These are phyloP conservation scores for Elysia chlorotica DNA, from an alignment of 1,140 invertebrate species.

Conservation along the genomic window DNA sequence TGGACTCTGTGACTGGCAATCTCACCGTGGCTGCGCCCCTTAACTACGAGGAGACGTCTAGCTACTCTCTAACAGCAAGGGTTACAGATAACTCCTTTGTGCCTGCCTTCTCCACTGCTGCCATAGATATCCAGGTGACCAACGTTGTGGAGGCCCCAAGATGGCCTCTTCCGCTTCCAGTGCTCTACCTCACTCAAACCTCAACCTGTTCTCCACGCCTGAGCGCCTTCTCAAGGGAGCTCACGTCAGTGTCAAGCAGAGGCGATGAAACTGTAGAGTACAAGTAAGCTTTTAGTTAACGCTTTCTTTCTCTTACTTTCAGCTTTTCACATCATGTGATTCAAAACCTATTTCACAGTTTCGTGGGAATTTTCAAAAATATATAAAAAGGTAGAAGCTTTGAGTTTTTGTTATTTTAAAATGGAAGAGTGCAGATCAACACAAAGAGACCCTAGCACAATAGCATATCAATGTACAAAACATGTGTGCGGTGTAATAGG, in stretches of 20 bases:
- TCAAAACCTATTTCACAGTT: too few species aligned
- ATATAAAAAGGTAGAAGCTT: too few species aligned
- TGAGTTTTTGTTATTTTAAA: too few species aligned
- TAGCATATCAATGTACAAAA: too few species aligned
- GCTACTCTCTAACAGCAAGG: constrained; percentile 21
- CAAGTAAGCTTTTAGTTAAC: too few species aligned
- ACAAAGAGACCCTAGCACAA: too few species aligned
- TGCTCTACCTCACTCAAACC: constrained; percentile 14
- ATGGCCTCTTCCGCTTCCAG: constrained; percentile 27
- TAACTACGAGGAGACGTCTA: constrained; percentile 24
- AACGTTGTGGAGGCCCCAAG: constrained; percentile 37
- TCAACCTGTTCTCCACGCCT: constrained; percentile 7
- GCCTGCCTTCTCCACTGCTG: constrained; percentile 19
- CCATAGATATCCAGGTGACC: constrained; percentile 27
- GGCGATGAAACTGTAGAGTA: constrained; percentile 19
- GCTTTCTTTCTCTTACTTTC: too few species aligned
- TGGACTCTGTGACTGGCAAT: constrained; percentile 27
- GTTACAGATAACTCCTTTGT: constrained; percentile 33
- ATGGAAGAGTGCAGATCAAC: too few species aligned
- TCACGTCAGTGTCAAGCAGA: constrained; percentile 10
- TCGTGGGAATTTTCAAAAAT: too few species aligned
- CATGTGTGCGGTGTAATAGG: too few species aligned
- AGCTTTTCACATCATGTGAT: too few species aligned
- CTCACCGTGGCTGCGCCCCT: constrained; percentile 23
- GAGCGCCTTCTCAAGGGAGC: constrained; percentile 19